Evolutionary conservation across 64 coral and sea anemone genomes (phyloP).

Genomic region (Stylophora pistillata): DNA sequence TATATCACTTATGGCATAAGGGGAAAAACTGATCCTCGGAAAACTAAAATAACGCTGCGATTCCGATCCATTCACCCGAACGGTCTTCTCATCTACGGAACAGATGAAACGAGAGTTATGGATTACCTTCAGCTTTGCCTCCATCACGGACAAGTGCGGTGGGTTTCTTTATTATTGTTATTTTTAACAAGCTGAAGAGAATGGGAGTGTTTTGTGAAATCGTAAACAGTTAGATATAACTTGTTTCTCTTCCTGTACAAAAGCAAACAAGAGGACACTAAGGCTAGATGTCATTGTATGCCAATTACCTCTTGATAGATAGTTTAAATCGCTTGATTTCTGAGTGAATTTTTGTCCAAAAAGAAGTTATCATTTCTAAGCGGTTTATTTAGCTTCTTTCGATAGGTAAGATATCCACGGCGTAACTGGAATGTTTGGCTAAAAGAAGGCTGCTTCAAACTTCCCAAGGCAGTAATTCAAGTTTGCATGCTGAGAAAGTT

Average conservation of each 20-base stretch:
- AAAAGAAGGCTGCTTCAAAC: not conserved
- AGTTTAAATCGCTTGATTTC: not conserved
- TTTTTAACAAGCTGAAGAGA: not conserved
- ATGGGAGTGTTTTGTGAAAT: not conserved
- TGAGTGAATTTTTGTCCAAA: not conserved
- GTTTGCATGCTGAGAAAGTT: conserved; percentile 8
- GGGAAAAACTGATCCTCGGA: not conserved
- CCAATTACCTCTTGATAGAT: not conserved
- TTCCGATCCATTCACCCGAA: conserved; percentile 65
- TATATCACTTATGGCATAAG: conserved; percentile 8
- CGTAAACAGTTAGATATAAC: conserved; percentile 10
- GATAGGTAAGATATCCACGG: not conserved
- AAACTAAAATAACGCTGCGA: conserved; percentile 22
- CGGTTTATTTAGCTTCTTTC: not conserved
- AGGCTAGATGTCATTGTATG: not conserved
- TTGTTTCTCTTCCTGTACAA: not conserved
- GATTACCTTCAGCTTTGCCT: conserved; percentile 4
- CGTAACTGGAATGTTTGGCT: not conserved
- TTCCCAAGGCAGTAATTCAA: not conserved
- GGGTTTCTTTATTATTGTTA: not conserved
- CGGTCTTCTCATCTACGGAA: conserved; percentile 43
- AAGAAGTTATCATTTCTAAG: not conserved
- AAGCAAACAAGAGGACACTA: not conserved
- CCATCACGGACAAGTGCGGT: conserved; percentile 27
- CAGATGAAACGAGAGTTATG: not conserved